Evolutionary conservation across 2,888 invertebrate species (phyloP).

Genomic region (Scaptomyza polygonia): DNA sequence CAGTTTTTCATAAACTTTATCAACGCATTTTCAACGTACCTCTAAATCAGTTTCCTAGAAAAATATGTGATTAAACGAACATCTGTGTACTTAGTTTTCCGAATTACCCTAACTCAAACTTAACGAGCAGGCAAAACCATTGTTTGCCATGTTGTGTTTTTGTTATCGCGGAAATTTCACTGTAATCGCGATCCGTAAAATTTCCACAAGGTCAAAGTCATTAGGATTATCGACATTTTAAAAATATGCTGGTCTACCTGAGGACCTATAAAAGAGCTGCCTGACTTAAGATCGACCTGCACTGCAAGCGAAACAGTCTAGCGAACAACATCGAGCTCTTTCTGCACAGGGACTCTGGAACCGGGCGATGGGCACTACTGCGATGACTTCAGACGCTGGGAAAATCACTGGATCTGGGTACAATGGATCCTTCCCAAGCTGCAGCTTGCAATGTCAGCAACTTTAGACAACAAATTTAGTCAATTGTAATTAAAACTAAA

Average conservation of each 20-base stretch:
- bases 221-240: slow-evolving; percentile 26
- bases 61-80: slow-evolving; percentile 3
- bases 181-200: slow-evolving; percentile 15
- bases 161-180: slow-evolving; percentile 25
- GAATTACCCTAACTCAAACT: background rate
- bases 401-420: background rate
- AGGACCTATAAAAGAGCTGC: slow-evolving; percentile 50
- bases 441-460: slow-evolving; percentile 61
- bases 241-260: slow-evolving; percentile 47
- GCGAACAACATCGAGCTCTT: slow-evolving; percentile 37
- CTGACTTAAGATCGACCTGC: slow-evolving; percentile 48
- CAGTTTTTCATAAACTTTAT: slow-evolving; percentile 3
- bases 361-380: background rate
- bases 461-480: slow-evolving; percentile 39
- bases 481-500: slow-evolving; percentile 44
- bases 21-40: background rate
- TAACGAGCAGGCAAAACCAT: slow-evolving; percentile 21
- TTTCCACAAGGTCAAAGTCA: slow-evolving; percentile 53
- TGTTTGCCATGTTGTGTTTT: background rate
- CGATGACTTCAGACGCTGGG: background rate
- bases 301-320: slow-evolving; percentile 57
- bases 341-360: slow-evolving; percentile 9
- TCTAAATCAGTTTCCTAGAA: slow-evolving; percentile 9
- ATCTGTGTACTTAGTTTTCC: background rate
- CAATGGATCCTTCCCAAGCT: background rate